A percentile compares a stretch with the other conserved stretches of the same genome.
Conservation (phyloP, 2,888 invertebrate genomes). For the Rotaria macrura region DNA sequence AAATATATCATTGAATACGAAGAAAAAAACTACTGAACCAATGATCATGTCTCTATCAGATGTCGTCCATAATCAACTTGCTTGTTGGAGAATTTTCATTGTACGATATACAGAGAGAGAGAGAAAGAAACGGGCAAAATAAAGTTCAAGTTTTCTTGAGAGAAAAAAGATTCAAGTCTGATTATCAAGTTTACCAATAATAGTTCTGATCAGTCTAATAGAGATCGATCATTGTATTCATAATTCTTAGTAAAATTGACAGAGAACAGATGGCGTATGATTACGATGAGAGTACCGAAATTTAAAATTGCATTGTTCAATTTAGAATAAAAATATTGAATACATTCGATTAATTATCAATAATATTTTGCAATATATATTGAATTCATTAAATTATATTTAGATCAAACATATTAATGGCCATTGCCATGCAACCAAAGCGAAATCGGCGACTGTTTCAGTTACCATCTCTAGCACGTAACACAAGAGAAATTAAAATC, state of each 20-base stretch:
- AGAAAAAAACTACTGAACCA: background rate
- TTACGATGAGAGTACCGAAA: background rate
- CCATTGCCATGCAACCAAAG: background rate
- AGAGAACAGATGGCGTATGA: background rate
- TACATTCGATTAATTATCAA: background rate
- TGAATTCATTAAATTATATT: background rate
- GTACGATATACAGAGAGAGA: too few relatives aligned
- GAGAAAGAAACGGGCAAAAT: too few relatives aligned
- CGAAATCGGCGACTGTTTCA: background rate
- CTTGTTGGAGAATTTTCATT: too few relatives aligned
- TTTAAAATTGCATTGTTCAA: background rate
- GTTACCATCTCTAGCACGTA: background rate
- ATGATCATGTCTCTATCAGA: background rate
- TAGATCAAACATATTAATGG: background rate
- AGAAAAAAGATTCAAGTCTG: too few relatives aligned
- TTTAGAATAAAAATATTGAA: background rate
- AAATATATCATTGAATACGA: background rate
- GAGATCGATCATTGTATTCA: too few relatives aligned
- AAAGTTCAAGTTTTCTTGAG: too few relatives aligned
- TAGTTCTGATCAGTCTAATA: too few relatives aligned
- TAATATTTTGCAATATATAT: background rate
- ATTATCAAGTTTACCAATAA: too few relatives aligned
- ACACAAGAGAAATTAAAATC: slow-evolving; percentile 12
- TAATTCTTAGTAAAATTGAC: too few relatives aligned
- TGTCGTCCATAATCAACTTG: background rate